phyloP scores from a whole-genome alignment of 2,113 vertebrate genomes.

The Atractosteus spatula region DNA sequence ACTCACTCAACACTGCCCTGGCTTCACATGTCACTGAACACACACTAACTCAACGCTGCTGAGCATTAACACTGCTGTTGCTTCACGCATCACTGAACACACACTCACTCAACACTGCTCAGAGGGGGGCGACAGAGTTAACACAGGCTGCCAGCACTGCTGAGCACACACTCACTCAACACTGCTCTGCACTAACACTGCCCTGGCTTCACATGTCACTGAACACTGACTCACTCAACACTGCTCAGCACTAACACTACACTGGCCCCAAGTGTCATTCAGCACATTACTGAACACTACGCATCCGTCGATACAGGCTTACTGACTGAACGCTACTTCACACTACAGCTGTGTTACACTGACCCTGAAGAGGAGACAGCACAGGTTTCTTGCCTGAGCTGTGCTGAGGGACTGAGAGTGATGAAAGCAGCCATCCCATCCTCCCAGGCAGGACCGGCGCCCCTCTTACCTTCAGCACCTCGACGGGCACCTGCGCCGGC shows the following conservation, averaged over 20 bases:
- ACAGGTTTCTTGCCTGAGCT: not conserved
- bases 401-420: not conserved
- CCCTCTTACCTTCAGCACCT: conserved; percentile 78
- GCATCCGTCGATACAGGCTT: not conserved
- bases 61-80: too few relatives aligned
- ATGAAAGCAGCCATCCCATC: not conserved
- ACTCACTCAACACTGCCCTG: not conserved
- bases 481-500: conserved; percentile 79
- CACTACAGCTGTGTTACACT: too few relatives aligned
- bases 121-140: not conserved
- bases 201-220: not conserved
- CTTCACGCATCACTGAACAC: too few relatives aligned
- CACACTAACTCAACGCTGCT: too few relatives aligned
- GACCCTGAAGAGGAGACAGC: not conserved
- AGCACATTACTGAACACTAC: not conserved
- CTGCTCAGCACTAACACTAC: not conserved
- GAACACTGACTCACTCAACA: not conserved
- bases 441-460: not conserved
- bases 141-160: not conserved
- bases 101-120: too few relatives aligned
- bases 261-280: not conserved
- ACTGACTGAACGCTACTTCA: too few relatives aligned
- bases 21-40: too few relatives aligned
- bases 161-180: not conserved
- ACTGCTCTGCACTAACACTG: not conserved